Percentiles rank a stretch among this genome's conserved stretches.
phyloP scores from a whole-genome alignment of 2,113 vertebrate genomes.

The Oreotrochilus melanogaster region DNA sequence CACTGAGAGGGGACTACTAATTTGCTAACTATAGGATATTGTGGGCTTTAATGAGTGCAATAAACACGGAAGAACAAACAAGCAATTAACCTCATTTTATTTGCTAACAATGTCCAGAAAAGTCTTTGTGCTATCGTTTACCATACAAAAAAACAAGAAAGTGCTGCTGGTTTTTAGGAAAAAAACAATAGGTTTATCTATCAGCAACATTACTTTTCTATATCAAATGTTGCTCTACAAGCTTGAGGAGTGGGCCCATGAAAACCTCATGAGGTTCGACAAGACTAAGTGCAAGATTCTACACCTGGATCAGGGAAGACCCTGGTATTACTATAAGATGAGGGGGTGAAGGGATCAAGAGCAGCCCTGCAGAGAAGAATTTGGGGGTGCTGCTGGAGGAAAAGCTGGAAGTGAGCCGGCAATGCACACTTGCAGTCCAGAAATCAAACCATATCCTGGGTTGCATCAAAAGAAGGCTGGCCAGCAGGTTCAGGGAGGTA shows the following conservation, averaged over 20 bases:
- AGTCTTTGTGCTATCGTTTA: not conserved
- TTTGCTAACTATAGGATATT: not conserved
- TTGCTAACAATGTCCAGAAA: not conserved
- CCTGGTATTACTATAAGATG: not conserved
- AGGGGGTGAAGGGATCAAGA: not conserved
- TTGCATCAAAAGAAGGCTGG: not conserved
- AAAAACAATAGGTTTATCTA: not conserved
- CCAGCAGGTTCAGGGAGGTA: not conserved
- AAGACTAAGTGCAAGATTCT: not conserved
- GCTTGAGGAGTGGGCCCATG: not conserved
- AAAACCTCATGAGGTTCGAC: not conserved
- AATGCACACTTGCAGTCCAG: not conserved
- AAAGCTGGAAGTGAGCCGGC: not conserved
- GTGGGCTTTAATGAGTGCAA: slow-evolving; percentile 2
- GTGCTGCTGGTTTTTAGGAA: not conserved
- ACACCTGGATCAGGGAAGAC: not conserved
- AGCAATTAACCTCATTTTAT: slow-evolving; percentile 10
- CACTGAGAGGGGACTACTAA: not conserved
- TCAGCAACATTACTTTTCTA: not conserved
- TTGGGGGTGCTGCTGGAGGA: not conserved
- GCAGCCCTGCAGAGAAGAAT: not conserved
- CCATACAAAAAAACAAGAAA: not conserved
- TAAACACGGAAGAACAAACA: not conserved
- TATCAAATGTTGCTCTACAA: not conserved
- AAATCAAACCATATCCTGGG: not conserved